A percentile compares a stretch with the other conserved stretches of the same genome.
phyloP scores from a whole-genome alignment of 2,797 vertebrate genomes.

The Sparus aurata region DNA sequence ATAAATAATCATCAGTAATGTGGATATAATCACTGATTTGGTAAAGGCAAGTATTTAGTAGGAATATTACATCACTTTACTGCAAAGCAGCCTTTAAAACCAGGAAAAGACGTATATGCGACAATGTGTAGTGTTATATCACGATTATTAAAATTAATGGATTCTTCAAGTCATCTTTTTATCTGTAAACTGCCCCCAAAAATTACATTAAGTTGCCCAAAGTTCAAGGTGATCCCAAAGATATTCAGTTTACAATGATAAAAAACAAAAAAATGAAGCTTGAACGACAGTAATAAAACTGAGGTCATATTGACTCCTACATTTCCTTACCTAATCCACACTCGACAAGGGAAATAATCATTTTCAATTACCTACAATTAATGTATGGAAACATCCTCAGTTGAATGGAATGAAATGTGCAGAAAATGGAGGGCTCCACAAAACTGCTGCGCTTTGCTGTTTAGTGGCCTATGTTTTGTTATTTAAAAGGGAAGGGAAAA shows the following conservation, averaged over 20 bases:
- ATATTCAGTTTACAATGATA: too few relatives aligned
- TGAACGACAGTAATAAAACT: too few relatives aligned
- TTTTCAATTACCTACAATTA: neutral
- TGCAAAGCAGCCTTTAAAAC: too few relatives aligned
- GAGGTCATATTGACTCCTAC: neutral
- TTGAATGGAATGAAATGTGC: neutral
- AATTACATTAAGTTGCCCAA: neutral
- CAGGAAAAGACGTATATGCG: too few relatives aligned
- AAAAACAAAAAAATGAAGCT: too few relatives aligned
- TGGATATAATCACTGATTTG: too few relatives aligned
- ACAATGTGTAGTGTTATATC: too few relatives aligned
- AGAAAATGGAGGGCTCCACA: neutral
- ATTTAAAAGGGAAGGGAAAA: neutral
- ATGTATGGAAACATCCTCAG: neutral
- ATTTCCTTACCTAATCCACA: neutral
- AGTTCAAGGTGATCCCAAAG: neutral
- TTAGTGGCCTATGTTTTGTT: neutral
- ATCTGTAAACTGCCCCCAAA: neutral
- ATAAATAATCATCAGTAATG: too few relatives aligned
- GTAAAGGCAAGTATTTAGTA: too few relatives aligned
- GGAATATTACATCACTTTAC: too few relatives aligned
- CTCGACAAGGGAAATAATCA: neutral
- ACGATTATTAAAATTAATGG: neutral
- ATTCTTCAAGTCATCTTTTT: neutral
- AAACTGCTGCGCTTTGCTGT: neutral